Evolutionary conservation across 1,140 invertebrate genomes (phyloP), one percentile per base, ranked within the genome.

Genomic region (Aphelinus certus): DNA sequence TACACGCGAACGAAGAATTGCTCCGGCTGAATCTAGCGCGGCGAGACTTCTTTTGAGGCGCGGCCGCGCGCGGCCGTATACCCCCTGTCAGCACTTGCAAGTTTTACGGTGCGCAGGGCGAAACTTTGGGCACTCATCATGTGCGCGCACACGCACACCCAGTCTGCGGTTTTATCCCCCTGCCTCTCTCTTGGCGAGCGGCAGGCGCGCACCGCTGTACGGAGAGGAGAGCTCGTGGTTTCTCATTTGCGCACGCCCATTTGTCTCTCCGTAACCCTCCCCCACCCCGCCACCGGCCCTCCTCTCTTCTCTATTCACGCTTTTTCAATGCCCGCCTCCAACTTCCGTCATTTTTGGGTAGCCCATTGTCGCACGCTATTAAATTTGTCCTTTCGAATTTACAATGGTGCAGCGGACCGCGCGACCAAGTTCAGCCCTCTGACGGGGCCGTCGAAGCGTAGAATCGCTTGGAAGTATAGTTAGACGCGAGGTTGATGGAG

Each of bases 171-270:
- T 64, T 64, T 62, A 48, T 46, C 3, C 66, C 68, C 9, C 43
- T n/a, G 51, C 5, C 49, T n/a, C 9, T 45, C 60, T 1, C 43
- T 62, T 62, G 26, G 26, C 26, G 26, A 26, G 26, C 26, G 26
- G 26, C 26, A 26, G 26, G 26, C 26, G 60, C 48, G 9, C n/a
- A 46, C 42, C 46, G 69, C 46, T 42, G 68, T 55, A 79, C 26
- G 26, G 26, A 79, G 74, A 77, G 73, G 69, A 76, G 76, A 53
- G 66, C 57, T 47, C 49, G 4, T 7, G 64, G 64, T 55, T 55
- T 55, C 64, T 66, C 64, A 43, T 66, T 66, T 66, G 42, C 69
- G 62, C 43, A 26, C 71, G 43, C 48, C 45, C 56, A 43, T 56
- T 71, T 51, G n/a, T 9, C 6, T 42, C 48, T n/a, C 55, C 10